Percentiles rank a stretch among this genome's conserved stretches.
Conservation (phyloP, 92 coral and sea anemone species). For the Diadumene lineata region DNA sequence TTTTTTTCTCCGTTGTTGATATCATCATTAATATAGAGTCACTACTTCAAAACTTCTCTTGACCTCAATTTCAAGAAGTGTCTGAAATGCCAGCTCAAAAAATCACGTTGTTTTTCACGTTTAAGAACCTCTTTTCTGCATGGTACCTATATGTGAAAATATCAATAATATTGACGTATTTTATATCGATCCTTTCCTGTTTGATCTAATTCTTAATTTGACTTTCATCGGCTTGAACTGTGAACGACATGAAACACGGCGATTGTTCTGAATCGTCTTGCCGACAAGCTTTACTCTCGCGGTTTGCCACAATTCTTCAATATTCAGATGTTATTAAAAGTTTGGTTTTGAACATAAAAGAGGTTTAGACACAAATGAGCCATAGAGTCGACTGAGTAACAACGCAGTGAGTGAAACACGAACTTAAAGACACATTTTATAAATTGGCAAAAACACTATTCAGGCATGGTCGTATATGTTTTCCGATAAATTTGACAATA, state of each 20-base stretch:
- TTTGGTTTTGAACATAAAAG: constrained; percentile 1
- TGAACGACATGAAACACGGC: constrained; percentile 22
- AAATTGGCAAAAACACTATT: no score
- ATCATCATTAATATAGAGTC: background rate
- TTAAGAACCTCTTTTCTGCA: no score
- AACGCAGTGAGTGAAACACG: background rate
- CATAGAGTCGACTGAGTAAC: background rate
- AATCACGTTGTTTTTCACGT: background rate
- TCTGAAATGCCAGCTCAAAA: constrained; percentile 3
- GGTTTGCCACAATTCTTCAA: constrained; percentile 29
- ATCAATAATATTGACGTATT: constrained; percentile 9
- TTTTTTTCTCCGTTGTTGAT: background rate
- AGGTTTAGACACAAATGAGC: background rate
- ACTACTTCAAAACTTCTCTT: constrained; percentile 14
- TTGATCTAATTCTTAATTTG: constrained; percentile 10
- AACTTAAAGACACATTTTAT: no score
- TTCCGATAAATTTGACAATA: no score
- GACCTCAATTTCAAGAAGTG: constrained; percentile 31
- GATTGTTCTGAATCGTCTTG: constrained; percentile 12
- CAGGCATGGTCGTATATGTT: no score
- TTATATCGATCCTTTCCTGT: constrained; percentile 17
- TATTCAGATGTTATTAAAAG: constrained; percentile 13
- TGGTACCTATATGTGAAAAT: no score
- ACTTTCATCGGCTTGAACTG: constrained; percentile 28
- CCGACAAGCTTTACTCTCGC: constrained; percentile 10